A percentile compares a stretch with the other conserved stretches of the same genome.
These are phyloP conservation scores for Drosophila tristis DNA, from an alignment of 1,140 invertebrate genomes.

Conservation along the genomic window DNA sequence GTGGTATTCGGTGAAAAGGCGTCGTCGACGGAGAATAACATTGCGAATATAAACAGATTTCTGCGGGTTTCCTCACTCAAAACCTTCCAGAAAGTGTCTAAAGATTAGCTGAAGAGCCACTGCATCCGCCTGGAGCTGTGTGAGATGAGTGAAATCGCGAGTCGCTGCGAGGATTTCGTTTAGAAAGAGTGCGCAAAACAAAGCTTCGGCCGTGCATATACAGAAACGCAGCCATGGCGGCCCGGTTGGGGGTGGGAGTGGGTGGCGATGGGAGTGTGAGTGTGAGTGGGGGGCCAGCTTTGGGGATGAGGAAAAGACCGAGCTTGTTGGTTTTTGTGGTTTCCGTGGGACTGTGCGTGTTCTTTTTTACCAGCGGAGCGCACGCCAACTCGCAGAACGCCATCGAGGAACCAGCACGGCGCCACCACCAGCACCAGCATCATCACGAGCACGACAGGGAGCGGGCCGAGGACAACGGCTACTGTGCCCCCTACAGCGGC, in stretches of 20 bases:
- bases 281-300: slow-evolving; percentile 20
- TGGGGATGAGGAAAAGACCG: slow-evolving; percentile 5
- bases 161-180: not conserved
- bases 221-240: slow-evolving; percentile 57
- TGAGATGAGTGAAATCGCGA: slow-evolving; percentile 22
- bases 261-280: slow-evolving; percentile 24
- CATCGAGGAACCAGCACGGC: slow-evolving; percentile 62
- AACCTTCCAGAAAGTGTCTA: slow-evolving; percentile 2
- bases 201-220: slow-evolving; percentile 13
- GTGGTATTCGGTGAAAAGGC: slow-evolving; percentile 76
- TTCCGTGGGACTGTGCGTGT: slow-evolving; percentile 61
- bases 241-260: slow-evolving; percentile 34
- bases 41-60: slow-evolving; percentile 44
- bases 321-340: slow-evolving; percentile 10
- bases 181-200: slow-evolving; percentile 24
- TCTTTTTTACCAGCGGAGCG: slow-evolving; percentile 61
- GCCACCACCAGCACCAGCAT: slow-evolving; percentile 72
- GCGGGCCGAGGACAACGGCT: slow-evolving; percentile 85
- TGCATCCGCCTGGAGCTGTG: not conserved
- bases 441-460: slow-evolving; percentile 35
- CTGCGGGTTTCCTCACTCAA: slow-evolving; percentile 1
- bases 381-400: slow-evolving; percentile 65
- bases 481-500: slow-evolving; percentile 95
- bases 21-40: slow-evolving; percentile 18
- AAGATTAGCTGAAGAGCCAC: not conserved